Evolutionary conservation across 2,888 invertebrate genomes (phyloP).

Genomic region (Drosophila macrospina): DNA sequence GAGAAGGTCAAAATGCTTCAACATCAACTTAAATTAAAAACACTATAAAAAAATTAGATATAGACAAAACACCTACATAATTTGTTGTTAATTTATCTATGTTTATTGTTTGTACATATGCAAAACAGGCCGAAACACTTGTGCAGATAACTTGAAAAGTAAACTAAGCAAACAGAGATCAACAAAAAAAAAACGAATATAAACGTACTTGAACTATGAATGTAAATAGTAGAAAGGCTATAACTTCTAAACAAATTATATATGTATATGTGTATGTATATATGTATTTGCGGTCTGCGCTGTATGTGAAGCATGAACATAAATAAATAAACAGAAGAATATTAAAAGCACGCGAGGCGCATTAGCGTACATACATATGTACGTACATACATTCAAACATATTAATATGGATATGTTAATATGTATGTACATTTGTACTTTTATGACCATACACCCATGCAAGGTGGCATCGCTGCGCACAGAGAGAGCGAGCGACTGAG

Average conservation of each 20-base stretch:
- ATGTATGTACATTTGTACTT: constrained; percentile 14
- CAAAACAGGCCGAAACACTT: constrained; percentile 33
- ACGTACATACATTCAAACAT: constrained; percentile 9
- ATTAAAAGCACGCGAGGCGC: constrained; percentile 37
- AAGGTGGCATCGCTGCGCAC: constrained; percentile 62
- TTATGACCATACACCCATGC: constrained; percentile 45
- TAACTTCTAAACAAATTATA: constrained; percentile 40
- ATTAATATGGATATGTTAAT: constrained; percentile 8
- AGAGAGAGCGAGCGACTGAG: constrained; percentile 22
- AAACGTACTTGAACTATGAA: background rate
- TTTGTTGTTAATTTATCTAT: constrained; percentile 13
- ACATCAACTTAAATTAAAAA: constrained; percentile 29
- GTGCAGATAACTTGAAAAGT: constrained; percentile 34
- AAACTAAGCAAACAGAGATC: constrained; percentile 31
- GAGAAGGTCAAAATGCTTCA: constrained; percentile 67
- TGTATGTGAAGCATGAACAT: constrained; percentile 47
- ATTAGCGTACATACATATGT: constrained; percentile 15
- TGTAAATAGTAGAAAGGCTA: constrained; percentile 12
- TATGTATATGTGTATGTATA: constrained; percentile 1
- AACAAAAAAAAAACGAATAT: background rate
- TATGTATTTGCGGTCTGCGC: constrained; percentile 8
- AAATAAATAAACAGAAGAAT: constrained; percentile 56
- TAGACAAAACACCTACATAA: constrained; percentile 41
- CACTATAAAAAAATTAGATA: constrained; percentile 28
- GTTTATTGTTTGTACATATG: constrained; percentile 1